Evolutionary conservation across 1,140 invertebrate species (phyloP), one percentile per base, ranked within the genome.

Genomic region (Drosophila busckii): DNA sequence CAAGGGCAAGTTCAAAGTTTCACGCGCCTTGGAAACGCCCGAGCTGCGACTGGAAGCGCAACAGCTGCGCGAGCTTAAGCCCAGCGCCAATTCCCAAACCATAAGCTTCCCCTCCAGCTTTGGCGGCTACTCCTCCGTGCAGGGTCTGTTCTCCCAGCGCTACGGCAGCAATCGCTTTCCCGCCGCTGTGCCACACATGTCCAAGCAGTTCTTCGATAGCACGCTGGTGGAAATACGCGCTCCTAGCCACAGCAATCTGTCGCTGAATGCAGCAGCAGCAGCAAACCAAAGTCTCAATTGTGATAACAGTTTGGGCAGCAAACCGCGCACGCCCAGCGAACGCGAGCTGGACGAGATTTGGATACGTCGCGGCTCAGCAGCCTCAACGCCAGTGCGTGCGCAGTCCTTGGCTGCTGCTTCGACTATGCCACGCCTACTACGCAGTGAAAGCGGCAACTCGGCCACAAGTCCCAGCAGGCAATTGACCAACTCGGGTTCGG

Each of bases 181-280:
- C 3, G 13, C 15, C 4, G 70, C 93, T 23, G 38, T 45, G 9
- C 86, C 86, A 3, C 94, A 95, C 86, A 88, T 93, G 23, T 93
- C 94, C 84, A 93, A 93, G 61, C 89, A 92, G 50, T 95, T 94
- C 88, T 95, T 95, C 75, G 94, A 95, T 85, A 92, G 91, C 56
- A 93, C 93, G 54, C 88, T 95, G 45, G 92, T 95, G 49, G 93
- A 94, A 87, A 94, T 95, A 88, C 93, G 93, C 73, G 93, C 92
- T 53, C 90, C 91, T 15, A 91, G 91, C 1, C 92, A 91, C 44
- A 93, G 91, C 62, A 89, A 90, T 37, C 89, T 90, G 23, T 91
- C 91, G 0, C 84, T 93, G 5, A 91, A 92, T 29, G 49, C 32
- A 50, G 10, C 48, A 58, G 32, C 2, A 69, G 41, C 50, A 52